Evolutionary conservation across 2,113 vertebrate species (phyloP).

Genomic region (Corythornis cristatus): DNA sequence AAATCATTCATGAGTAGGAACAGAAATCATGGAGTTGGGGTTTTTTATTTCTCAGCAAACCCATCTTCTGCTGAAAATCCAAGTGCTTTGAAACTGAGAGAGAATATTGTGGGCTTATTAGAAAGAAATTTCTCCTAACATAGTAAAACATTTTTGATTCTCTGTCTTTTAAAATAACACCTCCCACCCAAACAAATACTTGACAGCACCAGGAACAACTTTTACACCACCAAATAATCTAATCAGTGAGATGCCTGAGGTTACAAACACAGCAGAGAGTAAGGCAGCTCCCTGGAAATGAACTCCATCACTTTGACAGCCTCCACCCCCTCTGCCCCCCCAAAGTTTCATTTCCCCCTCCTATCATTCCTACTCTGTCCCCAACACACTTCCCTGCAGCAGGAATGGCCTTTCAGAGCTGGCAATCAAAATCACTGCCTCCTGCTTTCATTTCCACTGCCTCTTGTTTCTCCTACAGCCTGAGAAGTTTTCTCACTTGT

Average conservation of each 20-base stretch:
- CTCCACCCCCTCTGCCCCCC: neutral
- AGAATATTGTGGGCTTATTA: neutral
- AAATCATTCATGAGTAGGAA: slow-evolving; percentile 7
- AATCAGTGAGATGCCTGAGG: slow-evolving; percentile 29
- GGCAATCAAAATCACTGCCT: neutral
- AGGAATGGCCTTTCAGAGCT: neutral
- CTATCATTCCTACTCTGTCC: neutral
- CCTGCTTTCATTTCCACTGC: neutral
- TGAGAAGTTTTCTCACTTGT: neutral
- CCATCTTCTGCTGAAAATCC: slow-evolving; percentile 6
- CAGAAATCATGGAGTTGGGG: neutral
- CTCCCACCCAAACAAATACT: neutral
- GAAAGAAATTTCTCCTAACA: neutral
- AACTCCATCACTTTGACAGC: neutral
- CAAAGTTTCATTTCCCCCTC: neutral
- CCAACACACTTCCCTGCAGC: neutral
- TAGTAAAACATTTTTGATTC: neutral
- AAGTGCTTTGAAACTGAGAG: slow-evolving; percentile 3
- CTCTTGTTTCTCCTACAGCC: neutral
- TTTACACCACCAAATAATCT: neutral
- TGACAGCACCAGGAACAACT: neutral
- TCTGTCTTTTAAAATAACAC: neutral
- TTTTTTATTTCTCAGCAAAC: neutral
- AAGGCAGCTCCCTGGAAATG: neutral
- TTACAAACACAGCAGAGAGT: slow-evolving; percentile 15